Evolutionary conservation across 2,113 vertebrate species (phyloP).

Genomic region (Apodemus speciosus): DNA sequence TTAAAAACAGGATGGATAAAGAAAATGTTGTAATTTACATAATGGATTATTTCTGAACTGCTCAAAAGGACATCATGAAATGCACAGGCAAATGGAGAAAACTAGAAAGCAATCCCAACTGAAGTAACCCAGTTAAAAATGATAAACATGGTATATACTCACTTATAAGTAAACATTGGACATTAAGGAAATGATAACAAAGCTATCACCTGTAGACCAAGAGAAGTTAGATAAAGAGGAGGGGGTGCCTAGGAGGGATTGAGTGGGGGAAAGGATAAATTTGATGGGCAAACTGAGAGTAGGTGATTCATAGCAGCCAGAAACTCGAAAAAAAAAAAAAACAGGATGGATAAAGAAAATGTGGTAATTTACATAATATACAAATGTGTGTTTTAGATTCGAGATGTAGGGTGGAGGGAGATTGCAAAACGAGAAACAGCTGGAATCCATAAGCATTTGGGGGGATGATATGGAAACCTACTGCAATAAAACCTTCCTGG

Average conservation of each 20-base stretch:
- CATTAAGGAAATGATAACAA: background rate
- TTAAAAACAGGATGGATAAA: background rate
- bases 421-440: fast-evolving
- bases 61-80: background rate
- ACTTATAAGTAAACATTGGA: background rate
- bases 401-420: background rate
- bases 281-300: background rate
- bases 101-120: background rate
- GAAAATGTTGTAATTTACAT: background rate
- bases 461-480: background rate
- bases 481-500: background rate
- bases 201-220: background rate
- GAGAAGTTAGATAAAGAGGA: background rate
- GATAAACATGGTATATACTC: background rate
- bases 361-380: too few species aligned
- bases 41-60: background rate
- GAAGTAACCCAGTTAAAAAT: background rate
- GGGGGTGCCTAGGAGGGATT: background rate
- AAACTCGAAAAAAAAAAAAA: too few species aligned
- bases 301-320: too few species aligned
- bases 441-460: background rate
- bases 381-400: background rate
- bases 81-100: background rate
- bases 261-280: background rate
- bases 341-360: too few species aligned